A percentile compares a stretch with the other conserved stretches of the same genome.
These are phyloP conservation scores for Calephelis virginiensis DNA, from an alignment of 1,140 invertebrate species.

Conservation along the genomic window DNA sequence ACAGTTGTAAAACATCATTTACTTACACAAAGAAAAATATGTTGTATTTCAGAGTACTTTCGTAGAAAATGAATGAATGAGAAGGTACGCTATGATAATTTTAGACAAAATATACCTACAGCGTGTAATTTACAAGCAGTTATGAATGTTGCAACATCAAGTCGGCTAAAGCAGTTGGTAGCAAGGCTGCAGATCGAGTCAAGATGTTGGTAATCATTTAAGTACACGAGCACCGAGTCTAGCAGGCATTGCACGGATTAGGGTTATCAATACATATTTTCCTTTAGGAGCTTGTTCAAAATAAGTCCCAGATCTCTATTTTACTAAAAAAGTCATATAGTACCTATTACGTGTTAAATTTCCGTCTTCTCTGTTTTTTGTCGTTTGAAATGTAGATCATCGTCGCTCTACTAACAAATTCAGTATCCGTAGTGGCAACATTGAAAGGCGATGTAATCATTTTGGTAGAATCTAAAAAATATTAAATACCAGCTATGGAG, in stretches of 20 bases:
- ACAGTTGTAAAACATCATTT: not conserved
- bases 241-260: slow-evolving; percentile 20
- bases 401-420: too few species aligned
- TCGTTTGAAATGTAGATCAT: too few species aligned
- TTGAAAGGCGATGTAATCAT: too few species aligned
- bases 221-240: slow-evolving; percentile 57
- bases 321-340: too few species aligned
- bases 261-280: slow-evolving; percentile 19
- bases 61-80: not conserved
- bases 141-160: slow-evolving; percentile 20
- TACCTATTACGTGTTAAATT: too few species aligned
- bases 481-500: too few species aligned
- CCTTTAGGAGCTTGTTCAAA: too few species aligned
- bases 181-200: slow-evolving; percentile 56
- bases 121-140: slow-evolving; percentile 9
- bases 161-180: slow-evolving; percentile 30
- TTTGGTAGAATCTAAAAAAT: too few species aligned
- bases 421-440: too few species aligned
- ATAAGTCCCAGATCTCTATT: too few species aligned
- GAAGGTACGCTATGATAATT: too few species aligned
- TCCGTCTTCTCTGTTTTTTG: too few species aligned
- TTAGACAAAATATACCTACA: not conserved
- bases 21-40: not conserved
- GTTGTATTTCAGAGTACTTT: not conserved
- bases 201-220: slow-evolving; percentile 64